Conservation (phyloP, 1,140 invertebrate genomes). For the Ylistrum balloti region DNA sequence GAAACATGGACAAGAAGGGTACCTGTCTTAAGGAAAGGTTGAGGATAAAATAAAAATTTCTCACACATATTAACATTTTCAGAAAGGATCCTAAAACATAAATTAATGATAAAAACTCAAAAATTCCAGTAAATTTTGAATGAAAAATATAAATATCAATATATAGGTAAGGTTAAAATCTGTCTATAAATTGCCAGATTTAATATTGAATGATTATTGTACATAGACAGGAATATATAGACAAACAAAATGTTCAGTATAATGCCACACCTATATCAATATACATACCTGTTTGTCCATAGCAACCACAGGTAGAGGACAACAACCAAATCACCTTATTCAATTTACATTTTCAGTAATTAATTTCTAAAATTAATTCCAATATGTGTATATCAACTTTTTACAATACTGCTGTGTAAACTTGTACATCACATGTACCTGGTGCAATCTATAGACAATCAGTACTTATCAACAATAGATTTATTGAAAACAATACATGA, state of each 20-base stretch:
- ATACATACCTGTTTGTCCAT: slow-evolving; percentile 33
- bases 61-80: too few species aligned
- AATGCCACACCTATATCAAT: background rate
- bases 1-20: too few species aligned
- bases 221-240: too few species aligned
- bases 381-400: background rate
- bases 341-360: background rate
- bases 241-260: background rate
- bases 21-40: too few species aligned
- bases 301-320: background rate
- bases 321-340: background rate
- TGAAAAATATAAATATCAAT: too few species aligned
- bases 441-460: background rate
- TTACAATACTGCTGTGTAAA: background rate
- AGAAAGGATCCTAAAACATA: too few species aligned
- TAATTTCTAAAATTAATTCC: background rate
- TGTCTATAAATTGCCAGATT: too few species aligned
- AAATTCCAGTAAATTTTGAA: too few species aligned
- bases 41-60: too few species aligned
- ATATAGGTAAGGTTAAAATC: too few species aligned
- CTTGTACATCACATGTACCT: background rate
- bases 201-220: too few species aligned
- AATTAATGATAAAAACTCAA: too few species aligned
- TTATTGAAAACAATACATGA: slow-evolving; percentile 23
- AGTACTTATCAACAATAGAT: slow-evolving; percentile 2